Percentiles rank a stretch among this genome's conserved stretches.
Conservation (phyloP, 2,797 vertebrate genomes). For the Pantherophis alleghaniensis region DNA sequence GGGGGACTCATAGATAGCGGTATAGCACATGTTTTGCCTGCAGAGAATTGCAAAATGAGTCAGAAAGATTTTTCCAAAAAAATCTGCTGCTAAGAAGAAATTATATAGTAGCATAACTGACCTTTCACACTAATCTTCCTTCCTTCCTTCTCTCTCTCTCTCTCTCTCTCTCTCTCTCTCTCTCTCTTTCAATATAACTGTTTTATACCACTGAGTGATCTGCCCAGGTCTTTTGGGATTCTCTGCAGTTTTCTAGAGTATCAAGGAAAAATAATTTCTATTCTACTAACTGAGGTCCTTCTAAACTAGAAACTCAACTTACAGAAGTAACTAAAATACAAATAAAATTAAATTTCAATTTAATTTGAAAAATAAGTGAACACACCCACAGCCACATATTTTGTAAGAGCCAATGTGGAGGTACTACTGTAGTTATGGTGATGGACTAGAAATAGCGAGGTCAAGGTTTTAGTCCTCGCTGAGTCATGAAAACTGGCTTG, state of each 20-base stretch:
- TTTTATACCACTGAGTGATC: background rate
- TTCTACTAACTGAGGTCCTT: background rate
- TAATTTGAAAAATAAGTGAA: background rate
- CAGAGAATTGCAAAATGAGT: background rate
- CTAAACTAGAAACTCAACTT: background rate
- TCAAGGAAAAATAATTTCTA: background rate
- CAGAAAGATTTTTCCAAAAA: background rate
- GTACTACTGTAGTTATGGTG: background rate
- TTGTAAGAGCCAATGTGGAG: background rate
- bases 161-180: rapidly evolving
- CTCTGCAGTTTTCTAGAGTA: background rate
- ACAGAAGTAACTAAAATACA: background rate
- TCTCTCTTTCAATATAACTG: background rate
- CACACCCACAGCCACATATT: background rate
- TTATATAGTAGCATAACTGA: background rate
- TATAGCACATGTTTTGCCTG: background rate
- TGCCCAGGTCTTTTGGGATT: background rate
- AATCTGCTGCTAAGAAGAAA: background rate
- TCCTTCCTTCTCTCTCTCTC: too few species aligned
- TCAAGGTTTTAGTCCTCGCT: background rate
- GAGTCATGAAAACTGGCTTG: background rate
- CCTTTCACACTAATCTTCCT: background rate
- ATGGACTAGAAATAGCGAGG: background rate
- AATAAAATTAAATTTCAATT: background rate
- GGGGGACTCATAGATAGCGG: background rate